phyloP scores from a whole-genome alignment of 1,140 invertebrate species.

The Drosophila pachea region DNA sequence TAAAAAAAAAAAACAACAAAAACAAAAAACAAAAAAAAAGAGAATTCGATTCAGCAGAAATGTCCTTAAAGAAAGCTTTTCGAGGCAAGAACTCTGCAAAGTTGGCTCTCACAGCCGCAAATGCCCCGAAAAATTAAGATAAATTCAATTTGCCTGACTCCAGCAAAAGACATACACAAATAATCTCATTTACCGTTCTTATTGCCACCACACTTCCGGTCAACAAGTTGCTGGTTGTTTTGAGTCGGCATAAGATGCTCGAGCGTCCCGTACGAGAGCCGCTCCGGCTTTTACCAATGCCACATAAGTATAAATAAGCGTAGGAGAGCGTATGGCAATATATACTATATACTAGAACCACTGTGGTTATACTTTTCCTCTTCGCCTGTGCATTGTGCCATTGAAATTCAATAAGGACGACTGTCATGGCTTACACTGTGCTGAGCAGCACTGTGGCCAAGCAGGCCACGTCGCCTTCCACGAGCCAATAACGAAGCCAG shows the following conservation, averaged over 20 bases:
- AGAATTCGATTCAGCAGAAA: conserved; percentile 19
- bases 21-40: neutral
- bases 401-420: conserved; percentile 76
- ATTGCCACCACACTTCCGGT: conserved; percentile 67
- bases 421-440: conserved; percentile 41
- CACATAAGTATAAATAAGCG: conserved; percentile 45
- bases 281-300: conserved; percentile 60
- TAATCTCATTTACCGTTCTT: conserved; percentile 74
- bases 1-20: conserved; percentile 1
- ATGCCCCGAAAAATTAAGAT: conserved; percentile 44
- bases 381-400: conserved; percentile 34
- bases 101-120: conserved; percentile 18
- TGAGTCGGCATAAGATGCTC: conserved; percentile 30
- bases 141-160: conserved; percentile 43
- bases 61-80: conserved; percentile 12
- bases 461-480: conserved; percentile 47
- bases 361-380: conserved; percentile 17
- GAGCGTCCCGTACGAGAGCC: conserved; percentile 30
- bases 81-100: conserved; percentile 4
- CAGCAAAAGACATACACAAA: conserved; percentile 45
- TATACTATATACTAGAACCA: conserved; percentile 20
- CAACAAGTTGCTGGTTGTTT: conserved; percentile 68
- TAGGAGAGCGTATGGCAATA: conserved; percentile 31
- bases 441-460: conserved; percentile 14
- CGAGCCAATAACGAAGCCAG: conserved; percentile 65